Conservation (phyloP, 1,140 invertebrate genomes). For the Anthonomus grandis region DNA sequence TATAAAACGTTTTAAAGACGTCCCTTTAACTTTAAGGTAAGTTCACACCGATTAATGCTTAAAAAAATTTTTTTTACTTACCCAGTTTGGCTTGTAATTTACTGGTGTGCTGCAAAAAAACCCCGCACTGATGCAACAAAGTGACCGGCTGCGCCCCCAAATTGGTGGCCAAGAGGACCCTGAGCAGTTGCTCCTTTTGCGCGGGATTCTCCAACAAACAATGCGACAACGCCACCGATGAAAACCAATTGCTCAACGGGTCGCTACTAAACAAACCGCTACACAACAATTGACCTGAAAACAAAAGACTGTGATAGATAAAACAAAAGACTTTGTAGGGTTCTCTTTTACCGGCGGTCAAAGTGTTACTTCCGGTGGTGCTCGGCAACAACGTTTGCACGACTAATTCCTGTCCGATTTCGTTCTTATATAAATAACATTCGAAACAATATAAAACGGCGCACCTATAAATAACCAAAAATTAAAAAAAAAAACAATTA, state of each 20-base stretch:
- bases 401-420: constrained; percentile 80
- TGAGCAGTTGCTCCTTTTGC: constrained; percentile 90
- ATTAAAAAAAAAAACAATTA: constrained; percentile 6
- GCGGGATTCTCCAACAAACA: constrained; percentile 83
- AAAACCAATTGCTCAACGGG: constrained; percentile 96
- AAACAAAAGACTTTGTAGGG: background rate
- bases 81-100: constrained; percentile 89
- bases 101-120: constrained; percentile 78
- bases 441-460: constrained; percentile 97
- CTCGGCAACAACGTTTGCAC: constrained; percentile 90
- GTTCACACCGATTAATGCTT: background rate
- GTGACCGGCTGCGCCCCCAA: constrained; percentile 81
- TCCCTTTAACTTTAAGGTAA: background rate
- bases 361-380: constrained; percentile 43
- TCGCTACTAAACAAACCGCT: constrained; percentile 90
- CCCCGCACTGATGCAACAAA: constrained; percentile 82
- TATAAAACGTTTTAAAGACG: background rate
- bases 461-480: constrained; percentile 52
- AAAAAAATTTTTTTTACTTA: background rate
- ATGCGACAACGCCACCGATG: constrained; percentile 86
- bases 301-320: background rate
- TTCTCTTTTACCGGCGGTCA: constrained; percentile 63
- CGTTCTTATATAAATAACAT: constrained; percentile 93
- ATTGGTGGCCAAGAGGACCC: constrained; percentile 87
- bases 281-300: constrained; percentile 80